Conservation (phyloP, 2,888 invertebrate species). For the Odontothrips loti region DNA sequence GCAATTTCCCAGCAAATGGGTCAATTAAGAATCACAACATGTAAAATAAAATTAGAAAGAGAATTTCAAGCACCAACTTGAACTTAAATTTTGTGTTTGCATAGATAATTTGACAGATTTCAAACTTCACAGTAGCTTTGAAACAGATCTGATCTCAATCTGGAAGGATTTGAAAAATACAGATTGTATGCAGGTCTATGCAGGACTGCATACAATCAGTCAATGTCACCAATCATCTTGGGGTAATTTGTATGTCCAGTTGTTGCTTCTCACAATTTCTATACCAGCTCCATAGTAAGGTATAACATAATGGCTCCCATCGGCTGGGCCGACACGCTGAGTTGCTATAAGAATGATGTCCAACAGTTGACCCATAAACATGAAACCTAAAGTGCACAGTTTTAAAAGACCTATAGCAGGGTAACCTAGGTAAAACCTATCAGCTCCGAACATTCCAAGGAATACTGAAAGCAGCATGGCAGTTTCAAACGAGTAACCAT, state of each 20-base stretch:
- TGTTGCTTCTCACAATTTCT: constrained; percentile 72
- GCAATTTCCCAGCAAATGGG: too few relatives aligned
- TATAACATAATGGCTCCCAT: constrained; percentile 90
- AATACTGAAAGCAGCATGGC: constrained; percentile 91
- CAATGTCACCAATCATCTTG: constrained; percentile 66
- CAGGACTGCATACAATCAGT: constrained; percentile 9
- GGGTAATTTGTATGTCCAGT: constrained; percentile 75
- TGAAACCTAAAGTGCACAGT: constrained; percentile 91
- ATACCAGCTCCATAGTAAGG: constrained; percentile 90
- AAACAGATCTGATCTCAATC: not conserved
- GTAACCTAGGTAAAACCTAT: constrained; percentile 97
- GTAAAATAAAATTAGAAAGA: not conserved
- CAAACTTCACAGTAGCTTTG: not conserved
- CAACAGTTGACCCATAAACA: constrained; percentile 90
- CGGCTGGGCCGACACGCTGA: constrained; percentile 89
- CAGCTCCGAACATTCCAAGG: constrained; percentile 95
- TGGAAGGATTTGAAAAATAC: not conserved
- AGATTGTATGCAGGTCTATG: constrained; percentile 24
- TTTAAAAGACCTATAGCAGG: constrained; percentile 93
- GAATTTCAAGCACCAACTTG: not conserved
- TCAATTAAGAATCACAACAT: not conserved
- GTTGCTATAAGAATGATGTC: constrained; percentile 95
- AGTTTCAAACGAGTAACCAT: constrained; percentile 90
- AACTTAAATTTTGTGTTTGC: not conserved
- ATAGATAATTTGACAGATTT: not conserved